Base-by-base conservation (phyloP, 37 sponge, comb jelly and placozoan species). In the Halisarca cf. caerulea region DNA sequence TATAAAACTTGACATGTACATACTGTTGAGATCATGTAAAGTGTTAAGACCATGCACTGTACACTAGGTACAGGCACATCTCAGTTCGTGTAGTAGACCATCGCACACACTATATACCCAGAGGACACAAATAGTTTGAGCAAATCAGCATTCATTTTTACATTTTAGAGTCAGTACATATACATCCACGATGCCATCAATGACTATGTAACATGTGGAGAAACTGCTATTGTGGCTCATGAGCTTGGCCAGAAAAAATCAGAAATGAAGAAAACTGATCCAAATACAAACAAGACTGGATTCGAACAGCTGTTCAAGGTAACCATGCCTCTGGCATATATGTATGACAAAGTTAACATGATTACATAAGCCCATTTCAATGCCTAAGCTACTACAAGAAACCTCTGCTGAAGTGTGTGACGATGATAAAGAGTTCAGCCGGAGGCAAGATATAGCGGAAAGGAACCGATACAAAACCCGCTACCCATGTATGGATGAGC, bases 161-260 rank as follows among this genome's bases (percentile, higher is more conserved):
- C 11, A 47, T 14, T 62, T 32, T 47, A 93, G 90, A 78, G 90
- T 2, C 94, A 93, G 68, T 93, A 85, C 78, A 83, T 81, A n/a
- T 93, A 89, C 81, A 74, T 86, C 35, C 87, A 93, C 66, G 91
- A 93, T 85, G 91, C 88, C 20, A 58, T 93, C 42, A 81, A 89
- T 59, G 90, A 89, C 82, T 84, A 73, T 2, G 41, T 90, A 5
- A 81, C 66, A 3, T 87, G 88, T 79, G 87, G 87, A 24, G 80
- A 93, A 53, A 93, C 94, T 25, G 80, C 90, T 27, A 80, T 89
- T 39, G 3, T 23, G 18, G 66, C 79, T 28, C 17, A 58, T 18
- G 42, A 88, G 58, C 47, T 88, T 27, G 59, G 83, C 0, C 20
- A 53, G 18, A 54, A 33, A 0, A 82, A 87, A 8, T 54, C 30